Evolutionary conservation across 1,140 invertebrate genomes (phyloP), one percentile per base, ranked within the genome.

Genomic region (Microplitis demolitor): DNA sequence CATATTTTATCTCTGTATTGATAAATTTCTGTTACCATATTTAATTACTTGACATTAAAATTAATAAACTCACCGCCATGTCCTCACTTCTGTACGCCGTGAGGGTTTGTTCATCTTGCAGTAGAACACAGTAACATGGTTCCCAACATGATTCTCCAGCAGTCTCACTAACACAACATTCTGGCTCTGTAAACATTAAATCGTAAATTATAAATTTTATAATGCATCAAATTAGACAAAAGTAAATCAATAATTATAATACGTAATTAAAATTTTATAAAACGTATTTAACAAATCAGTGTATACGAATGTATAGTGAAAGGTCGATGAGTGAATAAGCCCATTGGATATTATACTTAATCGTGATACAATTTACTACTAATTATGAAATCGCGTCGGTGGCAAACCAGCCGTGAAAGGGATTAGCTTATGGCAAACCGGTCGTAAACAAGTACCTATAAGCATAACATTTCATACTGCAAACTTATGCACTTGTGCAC

Each of bases 71-170:
- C 82, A 96, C 93, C 85, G 93, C 93, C 88, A 96, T 92, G 85
- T 96, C 94, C 87, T 96, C 95, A 83, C 92, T 95, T 74, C 93
- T 91, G 83, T 96, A 96, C 51, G 93, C 92, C 6, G 94, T 95
- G 80, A 96, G 91, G 35, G 92, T 94, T 80, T 93, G 92, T 74
- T 95, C 92, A 82, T 95, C 93, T 85, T 96, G 94, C 53, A 95
- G 90, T 68, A 96, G 89, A 34, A 96, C 94, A 85, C 94, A 95
- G 87, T 95, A 96, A 80, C 93, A 92, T 4, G 95, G 94, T 83
- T 95, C 93, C 94, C 94, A 96, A 39, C 91, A 89, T 69, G 90
- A 85, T 69, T 87, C 87, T 58, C 79, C 81, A 35, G 80, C 74
- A 37, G 82, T 71, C 53, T 87, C 85, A 71, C 84, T 82, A 13